These are phyloP conservation scores for Yponomeuta evonymella DNA, from an alignment of 2,888 invertebrate species.

Conservation along the genomic window DNA sequence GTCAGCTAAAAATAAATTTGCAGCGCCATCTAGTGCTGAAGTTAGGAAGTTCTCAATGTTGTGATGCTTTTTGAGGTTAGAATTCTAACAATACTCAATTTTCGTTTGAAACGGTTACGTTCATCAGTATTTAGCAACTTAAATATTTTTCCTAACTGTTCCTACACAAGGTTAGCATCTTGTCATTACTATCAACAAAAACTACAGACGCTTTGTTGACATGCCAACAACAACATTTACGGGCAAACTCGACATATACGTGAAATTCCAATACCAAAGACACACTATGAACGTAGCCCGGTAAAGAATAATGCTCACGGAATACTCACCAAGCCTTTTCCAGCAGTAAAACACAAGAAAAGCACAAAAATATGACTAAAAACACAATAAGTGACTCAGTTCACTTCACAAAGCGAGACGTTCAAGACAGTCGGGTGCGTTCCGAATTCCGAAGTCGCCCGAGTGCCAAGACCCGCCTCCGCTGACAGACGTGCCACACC, in stretches of 20 bases:
- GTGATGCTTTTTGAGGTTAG: background rate
- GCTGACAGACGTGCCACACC: slow-evolving; percentile 40
- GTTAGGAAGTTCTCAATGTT: no score
- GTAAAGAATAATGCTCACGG: background rate
- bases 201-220: slow-evolving; percentile 29
- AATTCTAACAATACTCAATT: no score
- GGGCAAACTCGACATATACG: slow-evolving; percentile 9
- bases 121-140: no score
- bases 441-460: slow-evolving; percentile 47
- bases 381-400: slow-evolving; percentile 53
- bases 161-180: no score
- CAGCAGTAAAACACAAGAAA: slow-evolving; percentile 26
- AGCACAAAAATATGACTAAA: slow-evolving; percentile 29
- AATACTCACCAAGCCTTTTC: slow-evolving; percentile 44
- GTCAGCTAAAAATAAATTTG: no score
- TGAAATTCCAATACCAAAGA: background rate
- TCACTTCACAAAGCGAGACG: slow-evolving; percentile 38
- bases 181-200: no score
- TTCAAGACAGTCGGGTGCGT: slow-evolving; percentile 37
- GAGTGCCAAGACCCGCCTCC: slow-evolving; percentile 42
- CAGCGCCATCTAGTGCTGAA: background rate
- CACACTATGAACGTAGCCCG: background rate
- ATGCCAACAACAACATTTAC: slow-evolving; percentile 22
- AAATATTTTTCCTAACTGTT: no score
- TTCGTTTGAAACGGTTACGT: no score